A percentile compares a stretch with the other conserved stretches of the same genome.
Conservation (phyloP, 2,113 vertebrate species). For the Tupaia chinensis region DNA sequence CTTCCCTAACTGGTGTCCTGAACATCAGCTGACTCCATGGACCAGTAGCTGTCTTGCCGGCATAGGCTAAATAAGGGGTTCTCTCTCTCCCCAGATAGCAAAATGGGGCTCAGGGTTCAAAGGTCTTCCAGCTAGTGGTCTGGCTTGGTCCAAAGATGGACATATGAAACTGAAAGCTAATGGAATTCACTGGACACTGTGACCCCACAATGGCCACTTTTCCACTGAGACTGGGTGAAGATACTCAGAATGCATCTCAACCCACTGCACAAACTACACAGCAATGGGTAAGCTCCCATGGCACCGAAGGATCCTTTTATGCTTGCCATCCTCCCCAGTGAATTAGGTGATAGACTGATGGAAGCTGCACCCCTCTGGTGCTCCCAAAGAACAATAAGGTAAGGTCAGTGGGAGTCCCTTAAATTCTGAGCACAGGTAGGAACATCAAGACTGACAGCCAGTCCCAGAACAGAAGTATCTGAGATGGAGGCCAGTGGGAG, state of each 20-base stretch:
- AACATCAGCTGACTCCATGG: neutral
- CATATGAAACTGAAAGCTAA: neutral
- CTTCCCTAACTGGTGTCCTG: too few relatives aligned
- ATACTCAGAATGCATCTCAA: too few relatives aligned
- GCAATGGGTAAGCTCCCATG: rapidly evolving
- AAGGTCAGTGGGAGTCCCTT: neutral
- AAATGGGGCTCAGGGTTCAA: neutral
- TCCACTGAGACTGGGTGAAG: neutral
- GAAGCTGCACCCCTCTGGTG: neutral
- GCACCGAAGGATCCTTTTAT: neutral
- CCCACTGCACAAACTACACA: neutral
- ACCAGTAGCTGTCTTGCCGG: neutral
- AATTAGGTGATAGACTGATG: neutral
- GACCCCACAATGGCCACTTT: neutral
- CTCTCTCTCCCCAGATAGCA: neutral
- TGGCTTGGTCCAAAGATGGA: neutral
- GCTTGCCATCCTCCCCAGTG: neutral
- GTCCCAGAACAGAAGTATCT: too few relatives aligned
- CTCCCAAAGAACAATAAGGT: neutral
- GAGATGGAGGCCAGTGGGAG: neutral
- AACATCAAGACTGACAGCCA: neutral
- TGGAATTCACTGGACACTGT: neutral
- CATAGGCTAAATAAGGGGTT: neutral
- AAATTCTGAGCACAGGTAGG: neutral
- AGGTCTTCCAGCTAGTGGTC: neutral